Conservation (phyloP, 2,888 invertebrate species). For the Chalcosyrphus nemorum region DNA sequence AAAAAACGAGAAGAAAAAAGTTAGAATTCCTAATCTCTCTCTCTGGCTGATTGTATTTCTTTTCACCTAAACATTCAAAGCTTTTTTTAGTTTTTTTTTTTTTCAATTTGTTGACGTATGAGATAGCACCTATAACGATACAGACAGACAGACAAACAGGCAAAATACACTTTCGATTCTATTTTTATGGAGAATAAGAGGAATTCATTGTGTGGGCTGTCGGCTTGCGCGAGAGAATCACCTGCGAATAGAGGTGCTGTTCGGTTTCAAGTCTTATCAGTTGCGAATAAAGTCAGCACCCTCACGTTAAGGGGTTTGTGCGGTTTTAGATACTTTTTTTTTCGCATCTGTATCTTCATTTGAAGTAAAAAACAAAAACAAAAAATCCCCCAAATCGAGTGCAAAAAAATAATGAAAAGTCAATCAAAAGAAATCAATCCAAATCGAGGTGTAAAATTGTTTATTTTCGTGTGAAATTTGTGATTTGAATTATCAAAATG, state of each 20-base stretch:
- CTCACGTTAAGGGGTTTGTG: slow-evolving; percentile 10
- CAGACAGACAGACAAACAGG: background rate
- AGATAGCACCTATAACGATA: background rate
- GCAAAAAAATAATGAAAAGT: background rate
- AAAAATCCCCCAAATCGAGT: background rate
- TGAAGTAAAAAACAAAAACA: background rate
- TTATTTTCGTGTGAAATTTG: background rate
- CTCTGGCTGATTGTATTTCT: no score
- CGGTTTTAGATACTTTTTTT: background rate
- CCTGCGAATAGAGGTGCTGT: slow-evolving; percentile 46
- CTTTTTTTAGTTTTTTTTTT: no score
- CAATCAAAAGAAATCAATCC: background rate
- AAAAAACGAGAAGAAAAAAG: no score
- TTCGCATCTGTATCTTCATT: background rate
- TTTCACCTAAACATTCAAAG: slow-evolving; percentile 14
- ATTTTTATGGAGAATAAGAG: slow-evolving; percentile 7
- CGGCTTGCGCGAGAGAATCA: slow-evolving; percentile 50
- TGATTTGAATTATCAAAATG: background rate
- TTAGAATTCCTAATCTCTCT: slow-evolving; percentile 57
- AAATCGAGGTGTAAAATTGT: background rate
- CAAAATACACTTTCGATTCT: slow-evolving; percentile 44
- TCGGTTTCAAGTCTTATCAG: slow-evolving; percentile 35
- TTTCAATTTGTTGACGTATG: slow-evolving; percentile 43
- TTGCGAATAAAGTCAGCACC: slow-evolving; percentile 38
- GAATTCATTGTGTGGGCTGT: slow-evolving; percentile 5